Percentiles rank a stretch among this genome's conserved stretches.
phyloP scores from a whole-genome alignment of 2,888 invertebrate species.

The Margaritifera margaritifera region DNA sequence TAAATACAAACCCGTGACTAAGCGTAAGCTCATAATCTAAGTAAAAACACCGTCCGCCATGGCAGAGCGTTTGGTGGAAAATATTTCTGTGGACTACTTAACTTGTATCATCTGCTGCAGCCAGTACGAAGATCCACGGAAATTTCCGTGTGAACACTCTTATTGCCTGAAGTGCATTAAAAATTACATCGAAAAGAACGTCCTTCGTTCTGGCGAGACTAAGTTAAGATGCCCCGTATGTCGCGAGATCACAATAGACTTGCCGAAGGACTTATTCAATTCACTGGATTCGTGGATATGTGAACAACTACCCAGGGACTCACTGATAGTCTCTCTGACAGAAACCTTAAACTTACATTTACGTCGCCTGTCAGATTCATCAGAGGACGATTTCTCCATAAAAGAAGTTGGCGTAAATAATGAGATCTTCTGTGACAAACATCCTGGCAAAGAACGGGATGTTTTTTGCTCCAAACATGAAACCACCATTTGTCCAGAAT shows the following conservation, averaged over 20 bases:
- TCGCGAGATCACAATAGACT: too few relatives aligned
- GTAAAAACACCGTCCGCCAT: conserved; percentile 1
- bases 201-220: too few relatives aligned
- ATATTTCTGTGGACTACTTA: conserved; percentile 34
- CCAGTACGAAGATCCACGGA: conserved; percentile 29
- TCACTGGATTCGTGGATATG: too few relatives aligned
- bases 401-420: neutral
- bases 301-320: too few relatives aligned
- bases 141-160: conserved; percentile 32
- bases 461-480: conserved; percentile 34
- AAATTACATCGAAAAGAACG: conserved; percentile 20
- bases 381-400: too few relatives aligned
- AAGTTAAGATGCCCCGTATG: too few relatives aligned
- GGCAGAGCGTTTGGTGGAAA: conserved; percentile 29
- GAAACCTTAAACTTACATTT: too few relatives aligned
- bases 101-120: conserved; percentile 36
- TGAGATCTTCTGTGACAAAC: conserved; percentile 20
- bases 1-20: too few relatives aligned
- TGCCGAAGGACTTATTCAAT: too few relatives aligned
- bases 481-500: conserved; percentile 17
- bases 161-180: conserved; percentile 29
- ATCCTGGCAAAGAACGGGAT: conserved; percentile 26
- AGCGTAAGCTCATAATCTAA: too few relatives aligned
- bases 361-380: too few relatives aligned
- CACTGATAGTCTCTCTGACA: too few relatives aligned